Evolutionary conservation across 2,797 vertebrate species (phyloP), one percentile per base, ranked within the genome.

Genomic region (Spea hammondii): DNA sequence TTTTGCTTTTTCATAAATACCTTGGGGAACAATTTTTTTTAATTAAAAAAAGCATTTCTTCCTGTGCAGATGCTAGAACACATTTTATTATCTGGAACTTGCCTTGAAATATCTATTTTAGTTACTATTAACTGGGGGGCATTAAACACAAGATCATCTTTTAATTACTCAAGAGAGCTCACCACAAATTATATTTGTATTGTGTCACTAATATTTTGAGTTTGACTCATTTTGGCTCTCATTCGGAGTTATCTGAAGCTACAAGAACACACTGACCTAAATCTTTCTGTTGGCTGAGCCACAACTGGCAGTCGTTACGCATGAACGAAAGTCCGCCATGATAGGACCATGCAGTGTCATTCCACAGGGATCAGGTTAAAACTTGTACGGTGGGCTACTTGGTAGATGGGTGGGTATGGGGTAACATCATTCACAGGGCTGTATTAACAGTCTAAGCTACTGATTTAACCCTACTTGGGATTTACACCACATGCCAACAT

Each of bases 11-110:
- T 53, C 68, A 47, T 5, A 44, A 8, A 50, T n/a, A 50, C 74
- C 48, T 64, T 6, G 46, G 74, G 65, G 64, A 48, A 14, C 6
- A 66, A 17, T 64, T 47, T 4, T 53, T 32, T 70, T 32, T 59
- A 45, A 7, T 53, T 51, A 53, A 69, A 47, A 70, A 11, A 64
- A 17, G 13, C 32, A 12, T 73, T 49, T 65, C 6, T 64, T 79
- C 64, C 70, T 67, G 55, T 54, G n/a, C 65, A 75, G 66, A 70
- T 57, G 45, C 57, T 78, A 54, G 13, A 72, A 14, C 12, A 44
- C 57, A n/a, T 74, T 68, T 62, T 14, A 32, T 74, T 54, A 75
- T 64, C 48, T 65, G 14, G 4, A 72, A 11, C 14, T 10, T 55
- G 48, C 49, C 45, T 64, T 49, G 60, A 74, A 79, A 64, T 47